A percentile compares a stretch with the other conserved stretches of the same genome.
These are phyloP conservation scores for Turdus rufiventris DNA, from an alignment of 2,113 vertebrate genomes.

Conservation along the genomic window DNA sequence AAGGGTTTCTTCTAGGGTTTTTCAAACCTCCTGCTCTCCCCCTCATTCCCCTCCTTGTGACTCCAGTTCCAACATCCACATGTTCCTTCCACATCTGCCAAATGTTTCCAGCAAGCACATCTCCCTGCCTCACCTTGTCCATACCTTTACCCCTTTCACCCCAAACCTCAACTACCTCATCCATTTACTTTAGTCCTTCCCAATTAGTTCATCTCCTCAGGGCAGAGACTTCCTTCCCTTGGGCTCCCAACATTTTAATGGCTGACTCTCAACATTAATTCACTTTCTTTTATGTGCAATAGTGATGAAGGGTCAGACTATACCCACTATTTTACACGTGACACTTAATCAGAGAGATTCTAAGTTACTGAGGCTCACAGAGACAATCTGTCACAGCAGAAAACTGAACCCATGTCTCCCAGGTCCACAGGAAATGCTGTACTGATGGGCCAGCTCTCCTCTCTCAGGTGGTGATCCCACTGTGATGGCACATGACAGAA, in stretches of 20 bases:
- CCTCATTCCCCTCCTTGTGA: neutral
- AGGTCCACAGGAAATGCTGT: neutral
- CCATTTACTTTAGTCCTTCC: neutral
- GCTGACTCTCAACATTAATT: neutral
- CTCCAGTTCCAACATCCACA: neutral
- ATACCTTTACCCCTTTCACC: neutral
- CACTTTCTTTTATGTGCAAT: neutral
- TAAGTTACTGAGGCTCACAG: neutral
- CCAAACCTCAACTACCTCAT: neutral
- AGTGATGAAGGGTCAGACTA: neutral
- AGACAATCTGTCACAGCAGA: neutral
- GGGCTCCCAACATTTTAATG: neutral
- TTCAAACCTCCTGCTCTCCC: neutral
- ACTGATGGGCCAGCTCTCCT: neutral
- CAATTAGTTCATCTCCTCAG: neutral
- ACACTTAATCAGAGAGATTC: neutral
- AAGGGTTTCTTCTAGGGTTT: rapidly evolving
- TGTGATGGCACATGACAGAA: neutral
- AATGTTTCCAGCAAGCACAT: neutral
- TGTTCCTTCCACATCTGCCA: neutral
- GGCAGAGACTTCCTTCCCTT: neutral
- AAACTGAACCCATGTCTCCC: neutral
- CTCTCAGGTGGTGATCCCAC: neutral
- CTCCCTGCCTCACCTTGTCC: neutral
- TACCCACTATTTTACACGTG: neutral